Base-by-base conservation (phyloP, 1,140 invertebrate species). In the Dermatophagoides farinae region DNA sequence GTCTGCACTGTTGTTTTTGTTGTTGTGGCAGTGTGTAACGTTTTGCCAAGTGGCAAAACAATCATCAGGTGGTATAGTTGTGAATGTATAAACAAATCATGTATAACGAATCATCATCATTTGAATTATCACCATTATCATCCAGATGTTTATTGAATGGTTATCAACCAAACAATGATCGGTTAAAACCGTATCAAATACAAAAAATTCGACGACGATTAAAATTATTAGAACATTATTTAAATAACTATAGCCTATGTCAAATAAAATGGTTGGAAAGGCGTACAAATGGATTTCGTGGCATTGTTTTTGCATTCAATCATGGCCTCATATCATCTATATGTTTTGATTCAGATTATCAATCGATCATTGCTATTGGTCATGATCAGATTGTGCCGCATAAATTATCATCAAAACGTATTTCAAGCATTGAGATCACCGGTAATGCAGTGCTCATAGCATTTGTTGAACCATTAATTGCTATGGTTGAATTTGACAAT, bases 331-430 rank as follows among this genome's bases (percentile, higher is more conserved):
- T 60, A 20, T 20, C 43, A 37, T 49, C 58, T 5, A 43, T 60
- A 22, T 60, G 44, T 50, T 60, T 60, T 41, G 44, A 18, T 18
- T 23, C 23, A 1, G 43, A 47, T 47, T 11, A 31, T 31, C 31
- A 37, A n/a, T 20, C 18, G n/a, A 52, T 60, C 43, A 49, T 23
- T n/a, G 6, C 4, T 52, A 23, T 60, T n/a, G 9, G 20, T 18
- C 43, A 49, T 37, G 66, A 66, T 50, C 52, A 64, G 14, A 50
- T 53, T 62, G 50, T 66, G 18, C 22, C 23, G 39, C 63, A 61
- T 16, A 66, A 66, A 64, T 54, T 65, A 23, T n/a, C 62, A 25
- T 60, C 63, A 11, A 53, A 64, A 50, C 54, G 61, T n/a, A 39
- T 66, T 25, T 60, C 62, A 40, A 65, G 64, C 59, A 57, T 62